Evolutionary conservation across 2,797 vertebrate genomes (phyloP).

Genomic region (Perdix hodgsoniae): DNA sequence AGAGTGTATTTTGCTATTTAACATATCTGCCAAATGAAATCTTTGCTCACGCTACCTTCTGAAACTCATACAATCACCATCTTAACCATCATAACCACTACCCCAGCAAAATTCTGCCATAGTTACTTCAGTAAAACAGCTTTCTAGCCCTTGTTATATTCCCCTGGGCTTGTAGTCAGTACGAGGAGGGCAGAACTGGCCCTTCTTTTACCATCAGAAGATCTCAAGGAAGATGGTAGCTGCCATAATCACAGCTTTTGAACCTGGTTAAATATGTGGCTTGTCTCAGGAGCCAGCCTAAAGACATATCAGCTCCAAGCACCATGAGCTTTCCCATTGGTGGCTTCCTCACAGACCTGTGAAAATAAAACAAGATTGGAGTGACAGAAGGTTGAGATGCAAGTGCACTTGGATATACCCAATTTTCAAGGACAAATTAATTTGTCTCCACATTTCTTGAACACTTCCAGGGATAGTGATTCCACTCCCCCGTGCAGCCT

Average conservation of each 20-base stretch:
- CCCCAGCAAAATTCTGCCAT: background rate
- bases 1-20: constrained; percentile 5
- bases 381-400: background rate
- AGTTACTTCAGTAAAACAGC: background rate
- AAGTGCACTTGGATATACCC: background rate
- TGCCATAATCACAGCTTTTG: background rate
- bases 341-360: background rate
- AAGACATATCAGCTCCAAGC: background rate
- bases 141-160: background rate
- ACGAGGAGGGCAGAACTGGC: background rate
- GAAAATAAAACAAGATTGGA: background rate
- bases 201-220: background rate
- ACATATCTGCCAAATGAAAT: constrained; percentile 14
- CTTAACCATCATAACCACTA: background rate
- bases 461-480: too few species aligned
- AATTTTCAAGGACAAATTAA: background rate
- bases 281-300: background rate
- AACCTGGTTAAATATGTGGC: background rate
- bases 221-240: background rate
- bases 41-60: background rate
- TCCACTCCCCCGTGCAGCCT: too few species aligned
- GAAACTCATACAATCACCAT: background rate
- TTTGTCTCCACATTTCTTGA: background rate
- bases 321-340: background rate
- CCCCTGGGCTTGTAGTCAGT: background rate